phyloP scores from a whole-genome alignment of 2,113 vertebrate genomes.

The Serilophus lunatus region DNA sequence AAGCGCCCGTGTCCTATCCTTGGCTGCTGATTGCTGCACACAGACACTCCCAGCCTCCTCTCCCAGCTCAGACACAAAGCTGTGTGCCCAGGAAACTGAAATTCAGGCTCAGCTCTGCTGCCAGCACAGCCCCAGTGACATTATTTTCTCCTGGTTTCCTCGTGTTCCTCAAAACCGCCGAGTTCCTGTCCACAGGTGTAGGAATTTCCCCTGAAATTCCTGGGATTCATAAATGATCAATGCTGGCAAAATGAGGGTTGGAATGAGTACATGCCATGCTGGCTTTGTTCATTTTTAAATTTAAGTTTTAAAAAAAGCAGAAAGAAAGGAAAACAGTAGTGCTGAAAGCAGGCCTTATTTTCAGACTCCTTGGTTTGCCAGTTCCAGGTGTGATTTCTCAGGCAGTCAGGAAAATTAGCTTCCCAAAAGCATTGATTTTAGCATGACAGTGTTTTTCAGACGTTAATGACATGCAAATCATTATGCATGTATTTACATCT shows the following conservation, averaged over 20 bases:
- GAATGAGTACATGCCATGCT: neutral
- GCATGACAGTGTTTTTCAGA: neutral
- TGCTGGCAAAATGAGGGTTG: neutral
- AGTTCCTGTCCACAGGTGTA: neutral
- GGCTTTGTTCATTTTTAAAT: neutral
- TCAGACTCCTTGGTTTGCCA: neutral
- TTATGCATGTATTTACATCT: slow-evolving; percentile 39
- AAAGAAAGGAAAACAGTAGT: neutral
- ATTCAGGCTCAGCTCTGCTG: neutral
- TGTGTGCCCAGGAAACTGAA: neutral
- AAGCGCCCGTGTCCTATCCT: neutral
- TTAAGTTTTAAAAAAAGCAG: no score
- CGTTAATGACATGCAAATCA: slow-evolving; percentile 51
- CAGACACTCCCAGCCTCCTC: neutral
- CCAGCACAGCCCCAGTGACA: neutral
- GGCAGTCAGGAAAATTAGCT: neutral
- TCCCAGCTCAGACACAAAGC: neutral
- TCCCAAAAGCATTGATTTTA: neutral
- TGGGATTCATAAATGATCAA: neutral
- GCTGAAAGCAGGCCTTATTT: neutral
- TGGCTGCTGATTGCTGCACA: neutral
- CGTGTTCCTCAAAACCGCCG: neutral
- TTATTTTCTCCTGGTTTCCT: neutral
- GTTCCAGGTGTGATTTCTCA: slow-evolving; percentile 42
- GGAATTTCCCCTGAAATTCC: neutral